Evolutionary conservation across 2,797 vertebrate species (phyloP), one percentile per base, ranked within the genome.

Genomic region (Trachurus trachurus): DNA sequence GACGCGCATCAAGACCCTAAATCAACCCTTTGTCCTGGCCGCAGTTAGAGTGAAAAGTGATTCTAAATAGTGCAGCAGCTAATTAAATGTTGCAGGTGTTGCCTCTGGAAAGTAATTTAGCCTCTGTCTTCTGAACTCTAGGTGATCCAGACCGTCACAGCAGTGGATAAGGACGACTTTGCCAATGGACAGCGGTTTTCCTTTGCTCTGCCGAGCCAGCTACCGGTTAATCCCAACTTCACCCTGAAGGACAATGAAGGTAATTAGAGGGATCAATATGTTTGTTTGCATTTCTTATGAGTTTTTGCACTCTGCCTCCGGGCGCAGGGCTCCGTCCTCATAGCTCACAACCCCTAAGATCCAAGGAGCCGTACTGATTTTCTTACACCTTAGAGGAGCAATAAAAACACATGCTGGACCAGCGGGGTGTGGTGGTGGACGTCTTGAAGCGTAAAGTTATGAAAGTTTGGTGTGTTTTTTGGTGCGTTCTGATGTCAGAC

Each of bases 181-280:
- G 97, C 97, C 92, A 99, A 99, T 68, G 98, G 98, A 60, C 97
- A 96, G 84, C 93, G 96, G 71, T 98, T 99, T 88, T 96, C 94
- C 82, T 99, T 97, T 83, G 96, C 96, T 69, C 86, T 98, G 70
- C 96, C 96, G 8, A 95, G 94, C 82, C 95, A 88, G 42, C 92
- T 96, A 59, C 91, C 96, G 10, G 82, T 95, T 85, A 99, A 99
- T 91, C 98, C 97, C 88, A 99, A 99, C 95, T 99, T 99, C 93
- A 98, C 98, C 66, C 90, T 99, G 69, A 98, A 96, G 94, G 97
- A 99, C 93, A 99, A 99, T 80, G 97, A 98, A 98, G 98, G 98
- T 99, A 97, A 95, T 93, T 83, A 83, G 57, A 77, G 58, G 19
- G 53, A 79, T 88, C 82, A 22, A 82, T 83, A 39, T 88, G 65